Conservation (phyloP, 2,888 invertebrate species). For the Aleiodes leptofemur region DNA sequence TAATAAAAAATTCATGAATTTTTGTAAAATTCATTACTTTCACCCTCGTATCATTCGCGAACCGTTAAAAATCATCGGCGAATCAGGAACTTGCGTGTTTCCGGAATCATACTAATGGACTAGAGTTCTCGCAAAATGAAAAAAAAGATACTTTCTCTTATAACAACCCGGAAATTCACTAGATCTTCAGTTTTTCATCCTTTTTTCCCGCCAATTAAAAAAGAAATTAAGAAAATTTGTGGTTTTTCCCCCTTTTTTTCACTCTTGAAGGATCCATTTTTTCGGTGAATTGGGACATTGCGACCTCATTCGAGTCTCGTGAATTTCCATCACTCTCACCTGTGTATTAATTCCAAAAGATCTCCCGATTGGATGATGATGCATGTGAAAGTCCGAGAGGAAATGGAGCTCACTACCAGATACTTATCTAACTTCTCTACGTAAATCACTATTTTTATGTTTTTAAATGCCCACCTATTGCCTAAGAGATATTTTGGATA, state of each 20-base stretch:
- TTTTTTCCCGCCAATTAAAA: not conserved
- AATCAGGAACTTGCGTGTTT: constrained; percentile 27
- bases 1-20: not conserved
- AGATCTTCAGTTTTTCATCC: not conserved
- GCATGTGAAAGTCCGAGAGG: constrained; percentile 68
- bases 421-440: not conserved
- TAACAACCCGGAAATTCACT: constrained; percentile 23
- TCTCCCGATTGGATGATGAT: constrained; percentile 61
- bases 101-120: constrained; percentile 20
- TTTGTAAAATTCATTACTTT: not conserved
- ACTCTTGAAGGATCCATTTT: not conserved
- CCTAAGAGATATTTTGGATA: not conserved
- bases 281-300: constrained; percentile 26
- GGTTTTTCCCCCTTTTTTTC: too few relatives aligned
- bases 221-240: too few relatives aligned
- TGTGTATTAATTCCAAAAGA: constrained; percentile 48
- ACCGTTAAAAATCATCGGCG: not conserved
- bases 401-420: constrained; percentile 46
- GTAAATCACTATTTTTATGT: too few relatives aligned
- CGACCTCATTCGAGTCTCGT: constrained; percentile 33
- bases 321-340: constrained; percentile 64
- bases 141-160: constrained; percentile 28
- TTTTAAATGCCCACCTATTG: not conserved
- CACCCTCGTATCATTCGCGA: not conserved
- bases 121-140: not conserved